Conservation (phyloP, 2,888 invertebrate species). For the Lasioglossum marginatum region DNA sequence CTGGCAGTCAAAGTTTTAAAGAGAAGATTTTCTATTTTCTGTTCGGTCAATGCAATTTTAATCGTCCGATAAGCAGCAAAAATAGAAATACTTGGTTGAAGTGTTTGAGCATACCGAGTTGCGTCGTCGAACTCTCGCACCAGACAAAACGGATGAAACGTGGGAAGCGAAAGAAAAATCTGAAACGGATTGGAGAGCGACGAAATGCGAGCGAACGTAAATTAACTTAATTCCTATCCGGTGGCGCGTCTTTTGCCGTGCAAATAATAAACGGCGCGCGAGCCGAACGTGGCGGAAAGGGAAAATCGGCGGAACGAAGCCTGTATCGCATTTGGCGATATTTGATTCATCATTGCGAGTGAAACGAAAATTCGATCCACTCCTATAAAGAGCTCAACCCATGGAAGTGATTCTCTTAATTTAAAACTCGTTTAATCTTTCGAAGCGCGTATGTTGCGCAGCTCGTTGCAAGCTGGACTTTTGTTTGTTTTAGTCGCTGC, state of each 20-base stretch:
- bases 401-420: background rate
- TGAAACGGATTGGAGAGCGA: no score
- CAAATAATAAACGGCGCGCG: background rate
- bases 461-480: background rate
- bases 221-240: conserved; percentile 26
- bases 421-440: background rate
- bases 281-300: background rate
- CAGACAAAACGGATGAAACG: background rate
- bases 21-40: background rate
- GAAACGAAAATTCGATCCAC: background rate
- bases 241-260: background rate
- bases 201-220: background rate
- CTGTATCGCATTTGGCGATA: conserved; percentile 17
- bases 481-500: background rate
- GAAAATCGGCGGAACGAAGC: conserved; percentile 32
- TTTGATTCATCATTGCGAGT: background rate
- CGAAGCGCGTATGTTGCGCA: background rate
- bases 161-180: background rate
- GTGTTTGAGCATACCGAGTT: background rate
- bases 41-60: background rate
- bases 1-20: background rate
- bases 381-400: background rate
- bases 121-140: background rate
- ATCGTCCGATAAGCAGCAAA: background rate
- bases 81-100: background rate